Evolutionary conservation across 1,140 invertebrate species (phyloP).

Genomic region (Aphelenchoides fujianensis): DNA sequence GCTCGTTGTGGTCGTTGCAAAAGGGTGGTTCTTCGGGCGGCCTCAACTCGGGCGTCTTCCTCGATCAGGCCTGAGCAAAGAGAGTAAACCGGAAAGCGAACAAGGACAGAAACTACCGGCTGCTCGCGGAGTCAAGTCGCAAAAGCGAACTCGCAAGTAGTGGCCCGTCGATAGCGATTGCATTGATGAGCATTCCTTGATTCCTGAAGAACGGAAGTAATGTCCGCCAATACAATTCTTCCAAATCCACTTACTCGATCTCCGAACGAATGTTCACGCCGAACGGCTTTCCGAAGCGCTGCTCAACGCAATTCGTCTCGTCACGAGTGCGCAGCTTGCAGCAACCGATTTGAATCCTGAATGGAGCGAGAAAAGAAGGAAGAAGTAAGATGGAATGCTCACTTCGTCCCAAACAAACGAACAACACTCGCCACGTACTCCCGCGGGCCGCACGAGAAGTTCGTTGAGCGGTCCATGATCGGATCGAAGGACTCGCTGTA

Average conservation of each 20-base stretch:
- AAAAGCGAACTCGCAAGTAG: conserved; percentile 46
- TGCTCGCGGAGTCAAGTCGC: conserved; percentile 45
- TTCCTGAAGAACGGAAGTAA: conserved; percentile 24
- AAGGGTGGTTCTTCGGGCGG: conserved; percentile 7
- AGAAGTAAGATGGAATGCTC: too few species aligned
- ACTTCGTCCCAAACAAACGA: conserved; percentile 59
- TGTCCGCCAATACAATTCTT: neutral
- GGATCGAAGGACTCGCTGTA: conserved; percentile 58
- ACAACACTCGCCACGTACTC: conserved; percentile 59
- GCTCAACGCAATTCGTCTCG: conserved; percentile 52
- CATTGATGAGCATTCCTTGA: conserved; percentile 49
- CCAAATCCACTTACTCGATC: conserved; percentile 48
- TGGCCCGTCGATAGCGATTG: conserved; percentile 35
- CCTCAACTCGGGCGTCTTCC: conserved; percentile 11
- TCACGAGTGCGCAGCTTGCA: conserved; percentile 52
- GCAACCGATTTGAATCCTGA: conserved; percentile 59
- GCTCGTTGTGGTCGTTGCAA: conserved; percentile 23
- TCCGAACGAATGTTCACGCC: conserved; percentile 49
- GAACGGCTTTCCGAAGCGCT: conserved; percentile 52
- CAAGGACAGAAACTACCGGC: too few species aligned
- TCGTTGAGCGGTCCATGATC: conserved; percentile 46
- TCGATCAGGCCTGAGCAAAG: conserved; percentile 21
- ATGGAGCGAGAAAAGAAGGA: too few species aligned
- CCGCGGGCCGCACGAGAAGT: conserved; percentile 45
- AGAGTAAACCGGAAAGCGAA: too few species aligned